Evolutionary conservation across 2,113 vertebrate species (phyloP).

Genomic region (Jaculus jaculus): DNA sequence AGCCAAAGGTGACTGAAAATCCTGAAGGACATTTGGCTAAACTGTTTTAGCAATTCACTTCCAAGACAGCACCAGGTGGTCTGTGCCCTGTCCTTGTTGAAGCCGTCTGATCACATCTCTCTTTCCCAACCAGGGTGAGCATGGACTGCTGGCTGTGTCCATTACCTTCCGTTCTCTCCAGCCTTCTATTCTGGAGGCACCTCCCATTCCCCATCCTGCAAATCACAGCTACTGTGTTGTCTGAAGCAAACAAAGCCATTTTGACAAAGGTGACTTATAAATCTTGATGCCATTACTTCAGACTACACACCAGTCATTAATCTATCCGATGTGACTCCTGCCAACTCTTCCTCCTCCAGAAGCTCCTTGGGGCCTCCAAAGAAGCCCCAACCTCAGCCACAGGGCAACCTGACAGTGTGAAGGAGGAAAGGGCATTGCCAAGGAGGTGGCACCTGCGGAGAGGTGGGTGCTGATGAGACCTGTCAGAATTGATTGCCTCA

Average conservation of each 20-base stretch:
- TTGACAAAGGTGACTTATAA: not conserved
- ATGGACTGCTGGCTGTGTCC: accelerated
- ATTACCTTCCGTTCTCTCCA: not conserved
- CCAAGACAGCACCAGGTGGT: not conserved
- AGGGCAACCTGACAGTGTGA: not conserved
- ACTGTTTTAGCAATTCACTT: not conserved
- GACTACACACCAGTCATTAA: not conserved
- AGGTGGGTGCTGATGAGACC: constrained; percentile 13
- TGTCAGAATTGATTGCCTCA: constrained; percentile 19
- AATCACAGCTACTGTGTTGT: not conserved
- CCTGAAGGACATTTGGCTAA: not conserved
- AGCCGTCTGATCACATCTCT: not conserved
- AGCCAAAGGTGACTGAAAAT: not conserved
- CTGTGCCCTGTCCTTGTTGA: not conserved
- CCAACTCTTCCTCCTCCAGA: not conserved
- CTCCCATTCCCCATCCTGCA: not conserved
- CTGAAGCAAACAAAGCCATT: not conserved
- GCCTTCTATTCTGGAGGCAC: not conserved
- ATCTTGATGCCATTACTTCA: not conserved
- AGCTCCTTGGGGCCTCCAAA: not conserved
- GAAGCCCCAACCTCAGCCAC: not conserved
- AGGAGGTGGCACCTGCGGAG: not conserved
- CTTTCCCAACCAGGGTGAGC: not conserved
- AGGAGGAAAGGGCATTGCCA: not conserved
- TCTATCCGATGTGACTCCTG: not conserved